phyloP scores from a whole-genome alignment of 2,113 vertebrate genomes.

The human (Homo sapiens) region GRCh38 chr1:170925501-170926000 shows the following conservation, averaged over 20 bases:
- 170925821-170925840: not conserved
- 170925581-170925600: not conserved
- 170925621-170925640: not conserved
- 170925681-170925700: not conserved
- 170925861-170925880: not conserved
- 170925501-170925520: not conserved
- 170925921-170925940: not conserved
- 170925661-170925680: not conserved
- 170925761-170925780: not conserved
- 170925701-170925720: not conserved
- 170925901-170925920: not conserved
- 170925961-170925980: not conserved
- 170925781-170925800: not conserved
- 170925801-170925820: not conserved
- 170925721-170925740: not conserved
- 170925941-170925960: not conserved
- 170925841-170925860: not conserved
- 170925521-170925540: not conserved
- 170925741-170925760: slow-evolving; percentile 12
- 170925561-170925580: not conserved
- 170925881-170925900: not conserved
- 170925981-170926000: not conserved
- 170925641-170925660: not conserved
- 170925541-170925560: not conserved
- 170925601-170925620: not conserved